Evolutionary conservation across 2,797 vertebrate genomes (phyloP), one percentile per base, ranked within the genome.

Genomic region (Myoxocephalus aenaeus): DNA sequence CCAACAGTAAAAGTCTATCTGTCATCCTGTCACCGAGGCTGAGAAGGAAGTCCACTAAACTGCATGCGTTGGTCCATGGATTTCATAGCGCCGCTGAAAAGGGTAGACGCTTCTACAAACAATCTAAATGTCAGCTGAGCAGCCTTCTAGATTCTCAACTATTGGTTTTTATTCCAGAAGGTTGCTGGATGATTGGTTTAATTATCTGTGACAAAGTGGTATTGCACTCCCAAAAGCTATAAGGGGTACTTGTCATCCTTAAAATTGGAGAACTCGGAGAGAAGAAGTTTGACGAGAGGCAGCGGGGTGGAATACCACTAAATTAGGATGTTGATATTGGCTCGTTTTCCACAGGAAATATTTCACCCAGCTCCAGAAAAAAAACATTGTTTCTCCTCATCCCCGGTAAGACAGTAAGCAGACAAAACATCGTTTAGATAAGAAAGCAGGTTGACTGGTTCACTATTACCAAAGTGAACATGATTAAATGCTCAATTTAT

Each of bases 131-230:
- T 91, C 89, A 92, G 64, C 75, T 48, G 32, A 80, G 80, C 79
- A 48, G 65, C 75, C 77, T 51, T 15, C 36, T 57, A 73, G 58
- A 68, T 58, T 74, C 61, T 73, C 75, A 20, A 53, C 63, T 86
- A 64, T 88, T 90, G 78, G 90, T 86, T 90, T 88, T 71, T 32
- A 83, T 90, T 87, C 70, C 79, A 84, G 78, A 79, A 87, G 86
- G 82, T 88, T 92, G 77, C 79, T 62, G 80, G 25, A 87, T 88
- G 82, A 79, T 85, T 88, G 80, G 65, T 77, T 86, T 92, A 90
- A 88, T 92, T 89, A 89, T 89, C 87, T 86, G 80, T 86, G 90
- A 91, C 81, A 84, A 87, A 79, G 73, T 73, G 75, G 77, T 84
- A 83, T 84, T 86, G 76, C 65, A 9, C 64, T 81, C 54, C 63